Evolutionary conservation across 2,888 invertebrate species (phyloP).

Genomic region (Carcina quercana): DNA sequence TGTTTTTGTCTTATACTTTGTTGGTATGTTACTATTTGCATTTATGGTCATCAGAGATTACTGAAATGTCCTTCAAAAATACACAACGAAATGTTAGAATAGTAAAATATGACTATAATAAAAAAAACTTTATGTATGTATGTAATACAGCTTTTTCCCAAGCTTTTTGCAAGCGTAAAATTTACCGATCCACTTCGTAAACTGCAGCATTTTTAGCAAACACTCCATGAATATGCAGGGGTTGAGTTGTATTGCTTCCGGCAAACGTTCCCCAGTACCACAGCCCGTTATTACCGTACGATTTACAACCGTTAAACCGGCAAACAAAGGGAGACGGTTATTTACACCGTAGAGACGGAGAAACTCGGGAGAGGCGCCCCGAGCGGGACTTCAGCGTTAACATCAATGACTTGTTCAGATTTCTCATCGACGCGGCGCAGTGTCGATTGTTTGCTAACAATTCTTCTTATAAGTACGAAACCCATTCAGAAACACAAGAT

Average conservation of each 20-base stretch:
- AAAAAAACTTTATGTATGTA: neutral
- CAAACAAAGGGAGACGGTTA: slow-evolving; percentile 45
- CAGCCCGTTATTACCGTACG: slow-evolving; percentile 43
- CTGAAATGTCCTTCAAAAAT: too few species aligned
- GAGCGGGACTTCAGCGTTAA: slow-evolving; percentile 30
- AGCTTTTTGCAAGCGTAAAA: slow-evolving; percentile 2
- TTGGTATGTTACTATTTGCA: too few species aligned
- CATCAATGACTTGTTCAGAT: slow-evolving; percentile 29
- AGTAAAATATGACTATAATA: neutral
- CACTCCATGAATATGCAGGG: slow-evolving; percentile 39
- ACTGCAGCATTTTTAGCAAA: slow-evolving; percentile 32
- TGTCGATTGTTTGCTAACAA: slow-evolving; percentile 24
- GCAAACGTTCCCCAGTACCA: slow-evolving; percentile 20
- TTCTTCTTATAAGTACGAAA: slow-evolving; percentile 2
- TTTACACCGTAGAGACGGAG: slow-evolving; percentile 37
- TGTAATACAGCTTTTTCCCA: too few species aligned
- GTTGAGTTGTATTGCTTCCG: slow-evolving; percentile 39
- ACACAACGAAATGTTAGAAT: too few species aligned
- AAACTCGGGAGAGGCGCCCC: slow-evolving; percentile 34
- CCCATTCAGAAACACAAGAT: neutral
- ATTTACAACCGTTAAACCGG: slow-evolving; percentile 49
- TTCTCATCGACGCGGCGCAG: slow-evolving; percentile 22
- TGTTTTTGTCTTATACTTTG: too few species aligned
- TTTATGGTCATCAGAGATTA: too few species aligned
- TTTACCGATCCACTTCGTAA: slow-evolving; percentile 15